Conservation (phyloP, 2,113 vertebrate species). For the Plectropomus leopardus region DNA sequence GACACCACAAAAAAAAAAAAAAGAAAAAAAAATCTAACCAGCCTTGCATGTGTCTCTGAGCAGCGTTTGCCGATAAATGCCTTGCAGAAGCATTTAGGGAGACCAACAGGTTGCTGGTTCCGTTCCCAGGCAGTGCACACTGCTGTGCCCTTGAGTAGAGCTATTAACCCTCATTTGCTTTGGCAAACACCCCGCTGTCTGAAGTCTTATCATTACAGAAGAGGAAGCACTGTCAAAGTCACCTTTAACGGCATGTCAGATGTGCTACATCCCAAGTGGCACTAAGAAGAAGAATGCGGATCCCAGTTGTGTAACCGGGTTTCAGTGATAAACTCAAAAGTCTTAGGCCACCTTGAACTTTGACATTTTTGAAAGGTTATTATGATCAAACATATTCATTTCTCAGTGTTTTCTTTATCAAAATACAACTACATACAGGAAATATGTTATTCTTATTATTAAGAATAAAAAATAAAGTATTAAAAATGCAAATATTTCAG, state of each 20-base stretch:
- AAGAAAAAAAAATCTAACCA: constrained; percentile 14
- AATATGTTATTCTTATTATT: too few species aligned
- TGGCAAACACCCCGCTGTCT: constrained; percentile 47
- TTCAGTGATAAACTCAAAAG: constrained; percentile 43
- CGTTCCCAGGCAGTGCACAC: constrained; percentile 48
- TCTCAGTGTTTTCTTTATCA: too few species aligned
- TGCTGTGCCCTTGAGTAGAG: constrained; percentile 48
- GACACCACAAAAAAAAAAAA: constrained; percentile 14
- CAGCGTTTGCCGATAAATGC: constrained; percentile 48
- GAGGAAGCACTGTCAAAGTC: constrained; percentile 37
- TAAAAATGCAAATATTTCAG: too few species aligned
- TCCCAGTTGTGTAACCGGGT: constrained; percentile 18
- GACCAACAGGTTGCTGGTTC: constrained; percentile 61
- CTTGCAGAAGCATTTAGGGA: constrained; percentile 30
- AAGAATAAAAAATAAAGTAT: too few species aligned
- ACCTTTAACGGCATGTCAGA: constrained; percentile 46
- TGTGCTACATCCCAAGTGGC: constrained; percentile 26
- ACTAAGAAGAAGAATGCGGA: constrained; percentile 15
- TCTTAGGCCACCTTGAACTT: too few species aligned
- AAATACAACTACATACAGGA: too few species aligned
- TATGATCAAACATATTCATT: too few species aligned
- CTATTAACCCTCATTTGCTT: constrained; percentile 69
- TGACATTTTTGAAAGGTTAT: too few species aligned
- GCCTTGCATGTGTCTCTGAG: constrained; percentile 30
- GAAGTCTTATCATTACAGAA: constrained; percentile 37